These are phyloP conservation scores for Thunnus thynnus DNA, from an alignment of 2,113 vertebrate species.

Conservation along the genomic window DNA sequence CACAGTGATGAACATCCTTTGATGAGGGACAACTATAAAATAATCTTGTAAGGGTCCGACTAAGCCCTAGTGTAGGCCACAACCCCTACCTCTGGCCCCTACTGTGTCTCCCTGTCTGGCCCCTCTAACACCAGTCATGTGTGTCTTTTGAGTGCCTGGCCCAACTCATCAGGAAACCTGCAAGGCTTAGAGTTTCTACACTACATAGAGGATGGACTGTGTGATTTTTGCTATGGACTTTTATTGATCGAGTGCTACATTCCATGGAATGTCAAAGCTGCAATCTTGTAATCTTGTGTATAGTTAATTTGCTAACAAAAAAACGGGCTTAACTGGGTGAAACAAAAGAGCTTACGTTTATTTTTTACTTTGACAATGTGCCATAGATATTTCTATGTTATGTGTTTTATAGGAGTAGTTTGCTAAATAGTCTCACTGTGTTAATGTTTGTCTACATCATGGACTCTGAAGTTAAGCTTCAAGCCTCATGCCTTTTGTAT, in stretches of 20 bases:
- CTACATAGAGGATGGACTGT: background rate
- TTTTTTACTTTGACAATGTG: slow-evolving; percentile 53
- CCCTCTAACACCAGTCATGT: slow-evolving; percentile 21
- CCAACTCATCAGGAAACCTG: slow-evolving; percentile 26
- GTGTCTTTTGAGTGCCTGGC: slow-evolving; percentile 59
- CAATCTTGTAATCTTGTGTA: slow-evolving; percentile 11
- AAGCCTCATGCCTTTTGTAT: slow-evolving; percentile 40
- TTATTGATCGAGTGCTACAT: slow-evolving; percentile 57
- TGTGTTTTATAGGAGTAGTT: slow-evolving; percentile 29
- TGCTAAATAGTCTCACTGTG: background rate
- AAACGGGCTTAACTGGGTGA: slow-evolving; percentile 49
- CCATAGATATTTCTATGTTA: slow-evolving; percentile 56
- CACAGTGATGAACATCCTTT: background rate
- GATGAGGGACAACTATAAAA: background rate
- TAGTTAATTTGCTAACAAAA: slow-evolving; percentile 37
- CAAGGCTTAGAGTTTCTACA: slow-evolving; percentile 40
- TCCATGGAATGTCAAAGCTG: slow-evolving; percentile 69
- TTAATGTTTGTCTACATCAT: slow-evolving; percentile 31
- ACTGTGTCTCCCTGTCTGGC: background rate
- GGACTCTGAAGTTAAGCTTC: slow-evolving; percentile 4
- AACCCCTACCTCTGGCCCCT: slow-evolving; percentile 26
- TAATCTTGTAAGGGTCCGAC: background rate
- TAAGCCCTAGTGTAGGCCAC: slow-evolving; percentile 9
- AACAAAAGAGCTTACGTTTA: background rate
- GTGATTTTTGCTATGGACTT: slow-evolving; percentile 40